Base-by-base conservation (phyloP, 1,140 invertebrate genomes). In the Diachasma alloeum region DNA sequence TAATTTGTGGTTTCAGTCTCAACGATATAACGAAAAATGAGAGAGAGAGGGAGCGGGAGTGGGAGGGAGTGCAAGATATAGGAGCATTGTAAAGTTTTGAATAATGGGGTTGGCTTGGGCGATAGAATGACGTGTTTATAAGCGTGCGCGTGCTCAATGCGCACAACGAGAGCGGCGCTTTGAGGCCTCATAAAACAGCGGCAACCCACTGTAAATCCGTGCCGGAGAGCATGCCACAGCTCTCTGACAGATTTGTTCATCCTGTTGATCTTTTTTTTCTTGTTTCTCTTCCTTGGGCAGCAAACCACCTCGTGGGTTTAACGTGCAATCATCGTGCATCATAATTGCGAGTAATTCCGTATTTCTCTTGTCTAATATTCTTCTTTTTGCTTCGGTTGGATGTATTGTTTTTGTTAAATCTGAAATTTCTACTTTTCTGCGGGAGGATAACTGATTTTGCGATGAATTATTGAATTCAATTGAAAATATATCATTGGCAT, bases 131-230 rank as follows among this genome's bases (percentile, higher is more conserved):
- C 81, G 86, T 87, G 83, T 87, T 87, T 86, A 87, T 88, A 87
- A 86, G 83, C 81, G 82, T 78, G 79, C 44, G 72, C 63, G 69
- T 79, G 59, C 24, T 26, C 19, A 22, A 63, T 63, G 59, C 24
- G 59, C 59, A 31, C 59, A 26, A 26, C 24, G 24, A 63, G 69
- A 71, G 69, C 69, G 42, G 85, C 85, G 88, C 86, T 89, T 89
- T 87, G 87, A 82, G 84, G 85, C 80, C 79, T 87, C 87, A 86
- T 88, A 87, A 89, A 89, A 88, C 48, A 83, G 87, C 79, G 86
- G 81, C 75, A 68, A 83, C 83, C 83, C 82, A 83, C 84, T 85
- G 86, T 88, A 89, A 88, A 89, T 89, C 87, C 84, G 86, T 83
- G 82, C 83, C 74, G 83, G 82, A 87, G 86, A 85, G 83, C 84